Conservation (phyloP, 2,888 invertebrate genomes). For the Caenorhabditis auriculariae region DNA sequence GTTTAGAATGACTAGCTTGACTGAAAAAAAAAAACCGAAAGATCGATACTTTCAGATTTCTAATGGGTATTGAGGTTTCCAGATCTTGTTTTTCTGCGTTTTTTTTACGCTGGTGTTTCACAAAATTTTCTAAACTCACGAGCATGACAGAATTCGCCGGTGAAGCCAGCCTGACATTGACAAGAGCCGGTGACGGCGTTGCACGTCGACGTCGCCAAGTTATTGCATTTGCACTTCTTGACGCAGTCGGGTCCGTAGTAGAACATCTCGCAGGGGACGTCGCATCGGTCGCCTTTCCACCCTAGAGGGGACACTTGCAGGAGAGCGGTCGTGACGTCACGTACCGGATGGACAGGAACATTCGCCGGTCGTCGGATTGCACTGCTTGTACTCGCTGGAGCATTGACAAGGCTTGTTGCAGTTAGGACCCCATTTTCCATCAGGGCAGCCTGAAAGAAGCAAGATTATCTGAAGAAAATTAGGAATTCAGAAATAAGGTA, state of each 20-base stretch:
- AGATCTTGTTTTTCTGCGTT: no score
- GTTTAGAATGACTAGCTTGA: no score
- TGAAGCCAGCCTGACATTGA: constrained; percentile 66
- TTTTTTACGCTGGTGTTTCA: no score
- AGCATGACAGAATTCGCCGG: constrained; percentile 46
- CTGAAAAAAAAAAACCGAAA: no score
- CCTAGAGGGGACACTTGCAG: constrained; percentile 31
- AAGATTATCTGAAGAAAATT: no score
- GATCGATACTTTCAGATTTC: no score
- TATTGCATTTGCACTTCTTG: constrained; percentile 71
- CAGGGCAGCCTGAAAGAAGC: constrained; percentile 30
- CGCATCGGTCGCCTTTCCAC: constrained; percentile 59
- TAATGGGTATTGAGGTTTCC: no score
- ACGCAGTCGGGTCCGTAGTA: constrained; percentile 75
- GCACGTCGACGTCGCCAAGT: constrained; percentile 59
- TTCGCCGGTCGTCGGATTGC: constrained; percentile 51
- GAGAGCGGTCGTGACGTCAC: neutral
- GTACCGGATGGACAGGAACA: constrained; percentile 54
- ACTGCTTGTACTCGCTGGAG: constrained; percentile 52
- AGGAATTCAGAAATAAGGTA: no score
- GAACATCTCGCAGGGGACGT: constrained; percentile 74
- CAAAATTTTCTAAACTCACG: constrained; percentile 19
- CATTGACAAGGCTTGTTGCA: constrained; percentile 53
- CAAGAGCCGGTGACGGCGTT: constrained; percentile 67
- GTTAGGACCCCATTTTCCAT: constrained; percentile 51